Conservation (phyloP, 2,797 vertebrate species). For the Trachurus trachurus region DNA sequence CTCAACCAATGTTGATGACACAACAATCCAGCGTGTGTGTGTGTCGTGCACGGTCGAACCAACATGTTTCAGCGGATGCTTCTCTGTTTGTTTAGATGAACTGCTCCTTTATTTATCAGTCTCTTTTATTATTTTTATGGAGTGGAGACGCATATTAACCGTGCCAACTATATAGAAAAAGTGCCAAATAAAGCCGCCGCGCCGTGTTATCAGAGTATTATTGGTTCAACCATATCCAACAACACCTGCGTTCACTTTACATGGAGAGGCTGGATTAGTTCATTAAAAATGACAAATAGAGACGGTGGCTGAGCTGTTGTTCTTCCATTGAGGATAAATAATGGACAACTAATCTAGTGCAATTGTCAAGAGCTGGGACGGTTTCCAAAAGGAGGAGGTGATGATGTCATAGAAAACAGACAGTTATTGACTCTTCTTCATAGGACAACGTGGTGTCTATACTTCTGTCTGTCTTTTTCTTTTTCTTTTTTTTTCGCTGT, state of each 20-base stretch:
- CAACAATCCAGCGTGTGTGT: not conserved
- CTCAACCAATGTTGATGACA: not conserved
- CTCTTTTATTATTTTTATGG: not conserved
- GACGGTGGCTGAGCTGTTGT: conserved; percentile 35
- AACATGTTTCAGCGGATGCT: conserved; percentile 13
- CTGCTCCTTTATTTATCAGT: conserved; percentile 28
- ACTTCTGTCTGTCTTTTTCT: no score
- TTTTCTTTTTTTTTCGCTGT: no score
- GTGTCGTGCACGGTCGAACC: not conserved
- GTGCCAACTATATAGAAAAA: conserved; percentile 24
- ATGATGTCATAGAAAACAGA: conserved; percentile 25
- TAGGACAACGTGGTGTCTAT: not conserved
- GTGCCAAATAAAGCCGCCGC: not conserved
- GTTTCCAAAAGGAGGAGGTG: conserved; percentile 33
- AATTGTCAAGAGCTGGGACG: conserved; percentile 24
- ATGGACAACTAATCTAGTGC: conserved; percentile 25
- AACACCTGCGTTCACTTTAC: conserved; percentile 56
- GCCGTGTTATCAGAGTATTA: conserved; percentile 8
- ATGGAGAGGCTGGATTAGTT: conserved; percentile 29
- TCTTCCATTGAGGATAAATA: conserved; percentile 38
- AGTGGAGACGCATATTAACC: conserved; percentile 37
- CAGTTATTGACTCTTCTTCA: conserved; percentile 1
- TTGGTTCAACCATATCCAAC: conserved; percentile 23
- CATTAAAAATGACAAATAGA: conserved; percentile 38
- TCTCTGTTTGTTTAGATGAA: conserved; percentile 8